phyloP scores from a whole-genome alignment of 2,888 invertebrate genomes.

The Tipula unca region DNA sequence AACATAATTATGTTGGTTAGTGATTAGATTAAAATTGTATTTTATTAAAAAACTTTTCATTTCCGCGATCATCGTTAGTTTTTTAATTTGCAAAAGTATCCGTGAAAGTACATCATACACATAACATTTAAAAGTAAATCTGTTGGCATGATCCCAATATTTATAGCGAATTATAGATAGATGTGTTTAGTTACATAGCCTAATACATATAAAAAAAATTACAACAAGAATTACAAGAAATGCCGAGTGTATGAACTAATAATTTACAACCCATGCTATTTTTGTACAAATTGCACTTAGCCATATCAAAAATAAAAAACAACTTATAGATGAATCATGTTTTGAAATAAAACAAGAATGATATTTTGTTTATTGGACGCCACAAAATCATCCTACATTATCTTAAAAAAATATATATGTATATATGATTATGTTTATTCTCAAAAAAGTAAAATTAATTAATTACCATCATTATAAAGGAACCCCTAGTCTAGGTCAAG shows the following conservation, averaged over 20 bases:
- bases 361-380: neutral
- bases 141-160: neutral
- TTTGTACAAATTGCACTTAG: neutral
- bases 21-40: neutral
- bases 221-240: no score
- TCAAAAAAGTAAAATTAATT: neutral
- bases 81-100: neutral
- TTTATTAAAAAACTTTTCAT: neutral
- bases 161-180: neutral
- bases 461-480: neutral
- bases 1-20: neutral
- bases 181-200: neutral
- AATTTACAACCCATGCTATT: neutral
- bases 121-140: neutral
- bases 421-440: neutral
- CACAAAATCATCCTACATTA: neutral
- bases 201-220: neutral
- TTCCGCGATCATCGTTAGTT: neutral
- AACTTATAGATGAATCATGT: neutral
- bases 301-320: neutral
- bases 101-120: neutral
- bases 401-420: neutral
- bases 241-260: no score
- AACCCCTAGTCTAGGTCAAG: neutral
- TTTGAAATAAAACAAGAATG: neutral